These are phyloP conservation scores for Virgularia gustaviana DNA, from an alignment of 92 coral and sea anemone genomes.

Conservation along the genomic window DNA sequence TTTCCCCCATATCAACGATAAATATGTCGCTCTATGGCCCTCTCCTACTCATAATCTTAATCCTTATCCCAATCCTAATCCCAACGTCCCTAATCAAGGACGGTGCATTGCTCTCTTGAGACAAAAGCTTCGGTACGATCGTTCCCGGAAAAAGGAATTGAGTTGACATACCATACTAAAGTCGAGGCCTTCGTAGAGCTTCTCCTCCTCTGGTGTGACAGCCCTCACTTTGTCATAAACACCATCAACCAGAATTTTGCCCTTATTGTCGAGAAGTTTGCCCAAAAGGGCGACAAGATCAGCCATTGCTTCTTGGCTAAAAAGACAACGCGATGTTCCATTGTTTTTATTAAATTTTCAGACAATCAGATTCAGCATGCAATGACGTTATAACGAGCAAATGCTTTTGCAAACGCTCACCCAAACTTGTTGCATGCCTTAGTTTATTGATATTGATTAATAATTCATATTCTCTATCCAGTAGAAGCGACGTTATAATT, in stretches of 20 bases:
- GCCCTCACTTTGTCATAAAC: conserved; percentile 63
- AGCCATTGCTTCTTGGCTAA: conserved; percentile 89
- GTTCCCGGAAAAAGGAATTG: too few species aligned
- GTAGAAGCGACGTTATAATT: too few species aligned
- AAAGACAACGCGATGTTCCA: background rate
- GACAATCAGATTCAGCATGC: background rate
- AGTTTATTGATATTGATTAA: too few species aligned
- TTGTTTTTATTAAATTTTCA: background rate
- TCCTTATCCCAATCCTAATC: too few species aligned
- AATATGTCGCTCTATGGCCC: too few species aligned
- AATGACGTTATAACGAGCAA: background rate
- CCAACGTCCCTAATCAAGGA: too few species aligned
- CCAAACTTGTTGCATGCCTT: background rate
- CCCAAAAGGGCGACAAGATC: conserved; percentile 70
- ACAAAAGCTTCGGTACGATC: too few species aligned
- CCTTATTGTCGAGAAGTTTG: conserved; percentile 70
- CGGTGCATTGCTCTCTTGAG: too few species aligned
- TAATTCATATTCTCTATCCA: too few species aligned
- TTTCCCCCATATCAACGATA: too few species aligned
- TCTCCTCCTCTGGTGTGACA: conserved; percentile 69
- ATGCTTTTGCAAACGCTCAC: background rate
- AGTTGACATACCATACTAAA: conserved; percentile 80
- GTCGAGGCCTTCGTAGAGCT: conserved; percentile 68
- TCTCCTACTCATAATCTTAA: too few species aligned
- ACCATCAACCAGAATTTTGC: conserved; percentile 71